Conservation (phyloP, 2,113 vertebrate genomes). For the Delphinus delphis region DNA sequence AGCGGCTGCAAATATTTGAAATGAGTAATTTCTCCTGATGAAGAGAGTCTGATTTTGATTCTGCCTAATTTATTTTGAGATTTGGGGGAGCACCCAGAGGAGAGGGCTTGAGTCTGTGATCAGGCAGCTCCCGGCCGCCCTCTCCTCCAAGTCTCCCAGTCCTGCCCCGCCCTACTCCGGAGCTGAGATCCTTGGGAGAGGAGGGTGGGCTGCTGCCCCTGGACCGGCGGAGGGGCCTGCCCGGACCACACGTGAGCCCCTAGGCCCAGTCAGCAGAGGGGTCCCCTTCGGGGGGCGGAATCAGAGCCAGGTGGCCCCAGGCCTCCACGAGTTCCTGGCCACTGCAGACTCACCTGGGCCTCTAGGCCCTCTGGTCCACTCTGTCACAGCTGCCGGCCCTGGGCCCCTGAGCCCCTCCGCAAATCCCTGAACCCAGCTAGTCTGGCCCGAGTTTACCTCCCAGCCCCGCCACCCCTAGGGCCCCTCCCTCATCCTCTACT, state of each 20-base stretch:
- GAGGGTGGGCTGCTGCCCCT: background rate
- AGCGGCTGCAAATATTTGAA: slow-evolving; percentile 71
- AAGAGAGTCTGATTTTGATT: slow-evolving; percentile 74
- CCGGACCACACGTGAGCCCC: background rate
- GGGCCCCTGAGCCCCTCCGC: background rate
- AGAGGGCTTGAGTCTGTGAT: background rate
- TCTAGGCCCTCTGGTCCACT: background rate
- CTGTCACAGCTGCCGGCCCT: background rate
- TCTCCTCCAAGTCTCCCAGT: background rate
- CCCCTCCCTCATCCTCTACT: background rate
- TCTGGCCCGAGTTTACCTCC: background rate
- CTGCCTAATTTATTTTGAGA: slow-evolving; percentile 57
- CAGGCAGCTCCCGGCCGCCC: background rate
- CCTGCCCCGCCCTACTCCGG: background rate
- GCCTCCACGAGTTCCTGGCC: background rate
- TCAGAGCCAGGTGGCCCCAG: background rate
- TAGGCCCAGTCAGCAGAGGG: background rate
- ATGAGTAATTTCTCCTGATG: slow-evolving; percentile 73
- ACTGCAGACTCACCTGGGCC: background rate
- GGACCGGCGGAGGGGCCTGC: background rate
- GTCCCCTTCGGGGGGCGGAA: background rate
- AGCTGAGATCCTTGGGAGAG: background rate
- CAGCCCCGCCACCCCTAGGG: background rate
- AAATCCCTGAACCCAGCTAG: background rate
- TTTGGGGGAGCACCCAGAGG: slow-evolving; percentile 60